Evolutionary conservation across 2,113 vertebrate genomes (phyloP).

Genomic region (Cephalopholis sonnerati): DNA sequence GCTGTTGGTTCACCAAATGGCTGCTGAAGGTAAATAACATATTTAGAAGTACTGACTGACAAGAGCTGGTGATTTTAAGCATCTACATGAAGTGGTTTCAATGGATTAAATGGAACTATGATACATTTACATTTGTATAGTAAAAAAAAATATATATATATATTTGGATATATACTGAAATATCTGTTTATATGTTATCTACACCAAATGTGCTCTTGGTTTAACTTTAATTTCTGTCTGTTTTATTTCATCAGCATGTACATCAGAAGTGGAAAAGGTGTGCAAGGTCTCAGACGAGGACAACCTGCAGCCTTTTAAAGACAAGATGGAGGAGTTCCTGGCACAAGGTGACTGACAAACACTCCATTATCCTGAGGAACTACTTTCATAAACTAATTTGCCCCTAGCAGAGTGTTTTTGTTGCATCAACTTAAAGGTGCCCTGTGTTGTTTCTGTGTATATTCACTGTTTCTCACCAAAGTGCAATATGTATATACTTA

Average conservation of each 20-base stretch:
- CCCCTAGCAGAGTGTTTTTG: neutral
- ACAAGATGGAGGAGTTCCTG: conserved; percentile 94
- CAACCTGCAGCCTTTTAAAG: conserved; percentile 97
- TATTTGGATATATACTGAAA: too few species aligned
- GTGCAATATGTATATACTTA: neutral
- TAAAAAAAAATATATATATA: too few species aligned
- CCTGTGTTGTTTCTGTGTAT: neutral
- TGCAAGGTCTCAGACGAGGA: conserved; percentile 91
- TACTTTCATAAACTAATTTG: too few species aligned
- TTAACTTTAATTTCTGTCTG: neutral
- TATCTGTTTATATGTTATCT: neutral
- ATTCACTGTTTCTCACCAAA: neutral
- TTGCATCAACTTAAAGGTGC: neutral
- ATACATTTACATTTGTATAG: too few species aligned
- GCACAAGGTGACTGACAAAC: conserved; percentile 87
- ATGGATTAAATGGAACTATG: too few species aligned
- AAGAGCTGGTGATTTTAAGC: too few species aligned
- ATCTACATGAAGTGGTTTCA: too few species aligned
- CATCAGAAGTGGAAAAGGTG: conserved; percentile 93
- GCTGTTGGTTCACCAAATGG: neutral
- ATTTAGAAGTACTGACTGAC: too few species aligned
- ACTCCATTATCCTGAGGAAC: neutral
- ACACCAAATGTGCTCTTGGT: neutral
- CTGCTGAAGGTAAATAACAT: neutral
- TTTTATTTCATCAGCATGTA: conserved; percentile 86